These are phyloP conservation scores for Elysia chlorotica DNA, from an alignment of 1,140 invertebrate genomes.

Conservation along the genomic window DNA sequence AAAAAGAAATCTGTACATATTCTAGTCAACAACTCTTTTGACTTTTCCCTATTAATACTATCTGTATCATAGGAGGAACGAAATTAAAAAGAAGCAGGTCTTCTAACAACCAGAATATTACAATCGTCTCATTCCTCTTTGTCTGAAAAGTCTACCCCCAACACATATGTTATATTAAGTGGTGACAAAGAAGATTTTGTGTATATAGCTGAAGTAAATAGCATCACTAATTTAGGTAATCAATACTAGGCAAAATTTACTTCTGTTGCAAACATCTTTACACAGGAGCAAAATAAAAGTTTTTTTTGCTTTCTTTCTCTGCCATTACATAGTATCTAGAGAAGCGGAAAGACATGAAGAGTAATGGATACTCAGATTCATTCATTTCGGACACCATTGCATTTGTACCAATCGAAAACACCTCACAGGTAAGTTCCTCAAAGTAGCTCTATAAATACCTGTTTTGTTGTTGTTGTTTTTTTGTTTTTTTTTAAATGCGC, in stretches of 20 bases:
- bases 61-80: too few species aligned
- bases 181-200: background rate
- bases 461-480: background rate
- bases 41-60: too few species aligned
- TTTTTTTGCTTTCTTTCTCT: background rate
- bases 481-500: background rate
- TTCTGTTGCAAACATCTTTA: background rate
- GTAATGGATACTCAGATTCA: slow-evolving; percentile 16
- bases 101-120: too few species aligned
- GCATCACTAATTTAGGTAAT: background rate
- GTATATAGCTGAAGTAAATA: background rate
- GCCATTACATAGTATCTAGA: slow-evolving; percentile 11
- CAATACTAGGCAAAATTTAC: background rate
- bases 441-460: background rate
- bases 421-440: background rate
- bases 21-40: background rate
- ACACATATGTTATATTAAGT: background rate
- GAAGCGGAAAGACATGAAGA: slow-evolving; percentile 12
- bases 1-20: background rate
- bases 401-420: slow-evolving; percentile 14
- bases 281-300: background rate
- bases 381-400: slow-evolving; percentile 9
- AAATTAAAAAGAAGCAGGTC: too few species aligned
- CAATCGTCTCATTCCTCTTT: background rate
- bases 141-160: background rate